Base-by-base conservation (phyloP, 2,113 vertebrate species). In the Rhinichthys klamathensis region DNA sequence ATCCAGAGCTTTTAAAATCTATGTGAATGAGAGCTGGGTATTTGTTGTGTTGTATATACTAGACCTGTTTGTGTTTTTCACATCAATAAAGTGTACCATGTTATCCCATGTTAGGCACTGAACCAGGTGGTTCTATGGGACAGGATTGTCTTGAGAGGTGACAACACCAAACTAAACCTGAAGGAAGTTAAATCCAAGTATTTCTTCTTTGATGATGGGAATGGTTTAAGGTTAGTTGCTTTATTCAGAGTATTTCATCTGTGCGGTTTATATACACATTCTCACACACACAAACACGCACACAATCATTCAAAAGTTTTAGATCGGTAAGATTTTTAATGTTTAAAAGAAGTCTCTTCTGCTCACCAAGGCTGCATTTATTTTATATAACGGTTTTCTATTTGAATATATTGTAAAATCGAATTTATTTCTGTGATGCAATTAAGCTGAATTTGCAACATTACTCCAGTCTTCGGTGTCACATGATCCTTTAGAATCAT, bases 61-160 rank as follows among this genome's bases (percentile, higher is more conserved):
- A 49, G 15, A 49, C 27, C 58, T 73, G 32, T 75, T 32, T 80
- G 76, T 54, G 56, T 58, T 84, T 4, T 82, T 80, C 83, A 7
- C 86, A 9, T 87, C 9, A 89, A 16, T 89, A 35, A 85, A 38
- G 87, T 75, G 89, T 56, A 7, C 87, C 2, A 23, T 56, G 18
- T 78, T 84, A 89, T 92, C 77, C n/a, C 7, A 87, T 84, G 90
- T 27, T 90, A 99, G 97, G 95, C 96, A 90, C 92, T 99, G 76
- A 99, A 99, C 92, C 98, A 99, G 90, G 98, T 99, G 85, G 97
- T 99, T 46, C 95, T 99, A 9, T 99, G 98, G 98, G 98, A 99
- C 88, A 99, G 97, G 91, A 98, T 99, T 23, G 94, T 99, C 86
- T 93, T 97, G 85, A 96, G 98, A 91, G 98, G 98, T 35, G 97